Base-by-base conservation (phyloP, 2,888 invertebrate genomes). In the Aphrophora alni region DNA sequence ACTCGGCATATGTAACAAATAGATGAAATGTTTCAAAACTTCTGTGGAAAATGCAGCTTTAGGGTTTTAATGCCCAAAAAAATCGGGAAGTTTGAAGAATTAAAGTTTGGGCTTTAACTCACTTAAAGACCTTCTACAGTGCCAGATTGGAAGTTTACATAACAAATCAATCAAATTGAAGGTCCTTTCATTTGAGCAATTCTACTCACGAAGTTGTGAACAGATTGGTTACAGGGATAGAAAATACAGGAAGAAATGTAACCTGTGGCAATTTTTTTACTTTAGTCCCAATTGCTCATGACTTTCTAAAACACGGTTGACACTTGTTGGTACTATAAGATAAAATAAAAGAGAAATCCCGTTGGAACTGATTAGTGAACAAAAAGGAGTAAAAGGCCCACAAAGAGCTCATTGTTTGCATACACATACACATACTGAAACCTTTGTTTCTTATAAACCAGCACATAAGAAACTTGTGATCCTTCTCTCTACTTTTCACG, bases 171-270 rank as follows among this genome's bases (percentile, higher is more conserved):
- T 21, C 68, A 68, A 68, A 68, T 4, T 21, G 21, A 68, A 68
- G 68, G 68, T 21, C 4, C 4, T 24, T 21, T 24, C 21, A 68
- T 21, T 24, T 7, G 68, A 12, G 24, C 68, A 68, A 68, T 24
- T 68, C 4, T n/a, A 24, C 68, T 68, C n/a, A 10, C 5, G 3
- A n/a, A 21, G 3, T 68, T 68, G 68, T 68, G 4, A 68, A 68
- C 24, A 68, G 68, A 24, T 68, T 68, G 68, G 3, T 24, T 5
- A 21, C 68, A 68, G n/a, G 24, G n/a, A 68, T 68, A 21, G 3
- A n/a, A 68, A 68, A 68, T 68, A 68, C 68, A 68, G 68, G 68
- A 21, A 68, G 68, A 21, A 68, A 68, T 68, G 24, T 68, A n/a
- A 68, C 68, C 24, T 68, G 68, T 24, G 68, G 3, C 4, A 68